Evolutionary conservation across 2,888 invertebrate genomes (phyloP), one percentile per base, ranked within the genome.

Genomic region (Teinopalpus imperialis): DNA sequence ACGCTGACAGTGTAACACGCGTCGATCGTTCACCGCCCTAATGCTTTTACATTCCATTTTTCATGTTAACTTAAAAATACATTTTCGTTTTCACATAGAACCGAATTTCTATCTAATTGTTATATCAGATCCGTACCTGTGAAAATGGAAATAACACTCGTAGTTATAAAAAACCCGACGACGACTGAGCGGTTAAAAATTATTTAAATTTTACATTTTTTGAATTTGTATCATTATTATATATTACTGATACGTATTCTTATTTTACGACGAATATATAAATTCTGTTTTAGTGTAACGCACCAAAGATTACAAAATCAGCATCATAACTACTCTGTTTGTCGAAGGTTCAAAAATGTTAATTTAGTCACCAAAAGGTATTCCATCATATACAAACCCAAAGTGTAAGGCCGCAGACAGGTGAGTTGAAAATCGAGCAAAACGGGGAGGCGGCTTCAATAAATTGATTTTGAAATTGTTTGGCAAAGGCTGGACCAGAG

Each of bases 391-490:
- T 48, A 57, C 53, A 47, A 48, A 56, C 59, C 59, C 59, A 59
- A 62, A 59, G 63, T 63, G 61, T 61, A 48, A 48, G 45, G 49
- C 35, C 59, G 54, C 53, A 54, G 55, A 57, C 52, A 43, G 45
- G 53, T 60, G 23, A 44, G 26, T 51, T 58, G 53, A 72, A 76
- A 78, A 74, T 71, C 54, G 55, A 59, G 57, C 64, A 73, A 72
- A 68, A 60, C 50, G 59, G 66, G 69, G 64, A 75, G 74, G 73
- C 71, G 67, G 70, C 70, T 70, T 70, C 69, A 74, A 76, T 77
- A 81, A 85, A 85, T 85, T 80, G 81, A 79, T 81, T 81, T 79
- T 62, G 65, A 73, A 74, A 79, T 71, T 83, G 79, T 87, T 87
- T 87, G 74, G 67, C 53, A 57, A 70, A 78, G 81, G 82, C 82